Base-by-base conservation (phyloP, 2,888 invertebrate species). In the Nomada goodeniana region DNA sequence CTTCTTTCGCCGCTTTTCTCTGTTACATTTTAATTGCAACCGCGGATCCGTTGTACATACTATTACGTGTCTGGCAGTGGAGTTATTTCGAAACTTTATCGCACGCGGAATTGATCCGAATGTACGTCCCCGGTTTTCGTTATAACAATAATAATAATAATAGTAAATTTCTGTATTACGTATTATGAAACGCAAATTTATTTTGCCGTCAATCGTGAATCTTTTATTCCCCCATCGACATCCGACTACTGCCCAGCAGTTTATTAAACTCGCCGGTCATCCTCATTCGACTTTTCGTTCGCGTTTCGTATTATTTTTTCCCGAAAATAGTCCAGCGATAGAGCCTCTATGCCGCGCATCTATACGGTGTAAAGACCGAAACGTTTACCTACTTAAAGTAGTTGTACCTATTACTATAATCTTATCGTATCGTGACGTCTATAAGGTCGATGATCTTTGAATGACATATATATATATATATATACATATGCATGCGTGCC, bases 391-490 rank as follows among this genome's bases (percentile, higher is more conserved):
- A 85, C 74, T 78, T 83, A 79, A 82, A 67, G 78, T 70, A 82
- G 74, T 82, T 73, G 71, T 77, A 83, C 81, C 84, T 77, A 83
- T 85, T 81, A 74, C 81, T 83, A 81, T 73, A 85, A 85, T 83
- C 84, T 85, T 85, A 85, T 85, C 84, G 77, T 74, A 77, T 75
- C 81, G 77, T 71, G 77, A 73, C 83, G 83, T 75, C 76, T 74
- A 73, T 83, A 77, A 77, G 84, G 84, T 85, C 84, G 83, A 85
- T 81, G 84, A 81, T 85, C 84, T 83, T 80, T 71, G 76, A 83
- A 77, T 80, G 80, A 76, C 84, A 70, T 68, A 76, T 75, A 70
- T 80, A 20, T 53, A 53, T 11, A 10, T n/a, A 10, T 55, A 70
- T 80, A 20, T 53, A 53, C 23, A 10, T n/a, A 10, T 55, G 23